phyloP scores from a whole-genome alignment of 1,140 invertebrate genomes.

The Drosophila hydei region DNA sequence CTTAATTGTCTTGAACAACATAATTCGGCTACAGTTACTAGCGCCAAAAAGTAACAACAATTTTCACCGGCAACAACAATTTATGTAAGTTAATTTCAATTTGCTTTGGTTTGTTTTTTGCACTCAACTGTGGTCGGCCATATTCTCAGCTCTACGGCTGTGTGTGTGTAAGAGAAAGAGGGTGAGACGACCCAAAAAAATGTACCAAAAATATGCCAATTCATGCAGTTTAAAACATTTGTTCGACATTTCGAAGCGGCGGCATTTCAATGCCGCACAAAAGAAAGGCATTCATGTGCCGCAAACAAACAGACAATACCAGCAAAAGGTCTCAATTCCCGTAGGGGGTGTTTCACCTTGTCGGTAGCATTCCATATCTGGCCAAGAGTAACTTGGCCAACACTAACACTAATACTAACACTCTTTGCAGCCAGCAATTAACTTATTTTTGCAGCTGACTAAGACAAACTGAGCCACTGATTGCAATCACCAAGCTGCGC shows the following conservation, averaged over 20 bases:
- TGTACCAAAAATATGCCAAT: constrained; percentile 64
- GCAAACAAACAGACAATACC: constrained; percentile 20
- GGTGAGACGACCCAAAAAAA: constrained; percentile 31
- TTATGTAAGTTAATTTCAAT: constrained; percentile 79
- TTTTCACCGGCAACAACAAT: constrained; percentile 51
- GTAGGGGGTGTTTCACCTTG: constrained; percentile 72
- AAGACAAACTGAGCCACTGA: constrained; percentile 75
- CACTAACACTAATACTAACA: background rate
- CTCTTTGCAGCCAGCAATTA: constrained; percentile 53
- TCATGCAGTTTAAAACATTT: constrained; percentile 83
- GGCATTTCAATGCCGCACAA: constrained; percentile 52
- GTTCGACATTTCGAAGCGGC: constrained; percentile 77
- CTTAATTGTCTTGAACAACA: constrained; percentile 78
- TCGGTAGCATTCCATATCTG: constrained; percentile 33
- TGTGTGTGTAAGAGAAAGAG: background rate
- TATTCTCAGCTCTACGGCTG: constrained; percentile 47
- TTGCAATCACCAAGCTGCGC: constrained; percentile 61
- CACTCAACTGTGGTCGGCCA: constrained; percentile 32
- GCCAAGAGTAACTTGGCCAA: constrained; percentile 24
- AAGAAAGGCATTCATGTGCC: constrained; percentile 65
- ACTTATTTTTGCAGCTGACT: constrained; percentile 75
- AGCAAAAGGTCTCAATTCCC: constrained; percentile 67
- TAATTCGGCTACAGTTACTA: constrained; percentile 70
- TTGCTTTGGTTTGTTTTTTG: constrained; percentile 42
- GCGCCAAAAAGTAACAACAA: constrained; percentile 44